Evolutionary conservation across 2,113 vertebrate genomes (phyloP), one percentile per base, ranked within the genome.

Genomic region (Hiodon alosoides): DNA sequence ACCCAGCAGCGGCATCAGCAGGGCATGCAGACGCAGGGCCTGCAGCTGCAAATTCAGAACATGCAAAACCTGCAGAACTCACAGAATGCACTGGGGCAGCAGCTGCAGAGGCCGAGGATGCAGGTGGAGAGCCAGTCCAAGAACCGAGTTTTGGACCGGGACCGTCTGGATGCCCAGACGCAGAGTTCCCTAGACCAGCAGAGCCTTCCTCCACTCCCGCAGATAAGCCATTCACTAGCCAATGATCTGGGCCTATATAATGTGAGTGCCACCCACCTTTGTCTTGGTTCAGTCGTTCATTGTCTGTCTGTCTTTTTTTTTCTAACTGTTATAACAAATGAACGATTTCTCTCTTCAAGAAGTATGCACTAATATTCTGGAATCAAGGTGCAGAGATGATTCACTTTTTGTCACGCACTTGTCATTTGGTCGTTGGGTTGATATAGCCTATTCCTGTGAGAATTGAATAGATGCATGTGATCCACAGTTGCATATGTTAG

Each of bases 181-280:
- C 82, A 88, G 74, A 17, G 58, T 3, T 2, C 14, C 31, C 9
- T 78, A 73, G 72, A 79, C 2, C 57, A 81, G 16, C 81, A 71
- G 53, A 61, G 76, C 67, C 78, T 87, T 50, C 78, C 76, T 0
- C 89, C 86, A 70, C 81, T 88, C 3, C 89, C 90, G 5, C 89
- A 90, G 53, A 83, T 86, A 76, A 86, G 82, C 82, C 87, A 88
- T 51, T 81, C 73, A 72, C 79, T 90, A 62, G 71, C 85, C 54
- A 31, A 83, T 0, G 91, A 92, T 66, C 77, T 88, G 55, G 82
- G 80, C 3, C 75, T 90, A 2, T 93, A 90, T 78, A 89, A 81
- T 1, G 90, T 91, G 69, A 85, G 85, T 81, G 3, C 31, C 57
- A 31, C 16, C 68, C 0, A 3, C 51, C 31, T 11, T 59, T 14